Conservation (phyloP, 2,113 vertebrate genomes). For the Murina feae region DNA sequence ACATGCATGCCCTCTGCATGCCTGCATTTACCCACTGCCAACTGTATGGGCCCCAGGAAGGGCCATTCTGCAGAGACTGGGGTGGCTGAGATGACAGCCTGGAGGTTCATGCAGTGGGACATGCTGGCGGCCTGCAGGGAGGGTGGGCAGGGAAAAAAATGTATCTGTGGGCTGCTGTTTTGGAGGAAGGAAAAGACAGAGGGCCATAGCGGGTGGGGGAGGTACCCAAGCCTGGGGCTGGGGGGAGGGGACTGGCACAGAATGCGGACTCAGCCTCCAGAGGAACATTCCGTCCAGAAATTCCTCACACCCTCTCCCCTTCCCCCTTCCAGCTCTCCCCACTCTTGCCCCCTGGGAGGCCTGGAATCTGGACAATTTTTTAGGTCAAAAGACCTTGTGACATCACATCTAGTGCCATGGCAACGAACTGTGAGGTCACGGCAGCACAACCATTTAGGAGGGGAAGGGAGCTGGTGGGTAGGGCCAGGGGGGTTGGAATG, state of each 20-base stretch:
- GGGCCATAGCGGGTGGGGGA: not conserved
- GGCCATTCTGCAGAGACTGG: not conserved
- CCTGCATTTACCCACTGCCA: not conserved
- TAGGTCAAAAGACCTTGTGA: conserved; percentile 60
- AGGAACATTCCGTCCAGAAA: conserved; percentile 76
- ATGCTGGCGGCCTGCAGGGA: not conserved
- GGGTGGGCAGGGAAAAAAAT: conserved; percentile 43
- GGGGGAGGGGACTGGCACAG: not conserved
- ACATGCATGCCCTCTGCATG: not conserved
- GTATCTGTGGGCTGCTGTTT: conserved; percentile 50
- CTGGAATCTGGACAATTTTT: conserved; percentile 61
- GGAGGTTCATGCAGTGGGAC: not conserved
- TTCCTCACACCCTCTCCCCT: conserved; percentile 56
- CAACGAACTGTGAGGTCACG: conserved; percentile 50
- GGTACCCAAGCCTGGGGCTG: not conserved
- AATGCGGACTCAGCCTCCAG: conserved; percentile 59
- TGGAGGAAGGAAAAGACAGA: conserved; percentile 54
- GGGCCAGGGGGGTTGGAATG: not conserved
- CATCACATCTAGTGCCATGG: conserved; percentile 49
- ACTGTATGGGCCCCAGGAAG: not conserved
- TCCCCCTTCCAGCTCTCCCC: conserved; percentile 15
- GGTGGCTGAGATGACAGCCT: not conserved
- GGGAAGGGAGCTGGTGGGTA: not conserved
- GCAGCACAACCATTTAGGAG: not conserved
- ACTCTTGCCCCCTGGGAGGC: conserved; percentile 55